Evolutionary conservation across 2,888 invertebrate genomes (phyloP).

Genomic region (Pogonocherus hispidulus): DNA sequence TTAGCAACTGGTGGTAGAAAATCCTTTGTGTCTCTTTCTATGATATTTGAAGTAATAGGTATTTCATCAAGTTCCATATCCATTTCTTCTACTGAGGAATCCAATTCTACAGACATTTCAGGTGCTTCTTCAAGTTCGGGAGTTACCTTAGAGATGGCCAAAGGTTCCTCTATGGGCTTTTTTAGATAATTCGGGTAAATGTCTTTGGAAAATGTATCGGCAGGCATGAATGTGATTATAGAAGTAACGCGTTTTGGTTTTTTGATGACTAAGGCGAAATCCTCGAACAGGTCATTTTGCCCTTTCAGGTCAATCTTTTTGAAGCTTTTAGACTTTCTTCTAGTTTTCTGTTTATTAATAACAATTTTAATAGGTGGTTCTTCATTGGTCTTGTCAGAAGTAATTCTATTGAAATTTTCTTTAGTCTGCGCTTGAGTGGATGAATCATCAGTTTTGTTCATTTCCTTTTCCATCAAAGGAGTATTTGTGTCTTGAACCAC

Average conservation of each 20-base stretch:
- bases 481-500: background rate
- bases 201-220: constrained; percentile 40
- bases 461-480: background rate
- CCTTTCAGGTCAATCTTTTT: constrained; percentile 52
- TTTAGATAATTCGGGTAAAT: constrained; percentile 29
- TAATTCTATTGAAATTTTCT: background rate
- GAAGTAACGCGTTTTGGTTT: constrained; percentile 53
- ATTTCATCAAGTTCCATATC: constrained; percentile 59
- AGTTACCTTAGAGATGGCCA: background rate
- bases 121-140: constrained; percentile 3
- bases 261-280: constrained; percentile 56
- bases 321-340: constrained; percentile 54
- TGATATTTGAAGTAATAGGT: constrained; percentile 52
- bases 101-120: constrained; percentile 34
- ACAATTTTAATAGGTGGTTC: constrained; percentile 45
- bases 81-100: constrained; percentile 55
- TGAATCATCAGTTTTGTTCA: background rate
- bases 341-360: constrained; percentile 49
- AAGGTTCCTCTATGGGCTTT: constrained; percentile 3
- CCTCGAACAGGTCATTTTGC: constrained; percentile 53
- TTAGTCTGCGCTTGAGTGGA: background rate
- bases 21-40: constrained; percentile 32
- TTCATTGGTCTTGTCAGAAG: background rate
- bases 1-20: background rate
- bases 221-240: constrained; percentile 42